A percentile compares a stretch with the other conserved stretches of the same genome.
These are phyloP conservation scores for Charaxes varanes DNA, from an alignment of 1,140 invertebrate genomes.

Conservation along the genomic window DNA sequence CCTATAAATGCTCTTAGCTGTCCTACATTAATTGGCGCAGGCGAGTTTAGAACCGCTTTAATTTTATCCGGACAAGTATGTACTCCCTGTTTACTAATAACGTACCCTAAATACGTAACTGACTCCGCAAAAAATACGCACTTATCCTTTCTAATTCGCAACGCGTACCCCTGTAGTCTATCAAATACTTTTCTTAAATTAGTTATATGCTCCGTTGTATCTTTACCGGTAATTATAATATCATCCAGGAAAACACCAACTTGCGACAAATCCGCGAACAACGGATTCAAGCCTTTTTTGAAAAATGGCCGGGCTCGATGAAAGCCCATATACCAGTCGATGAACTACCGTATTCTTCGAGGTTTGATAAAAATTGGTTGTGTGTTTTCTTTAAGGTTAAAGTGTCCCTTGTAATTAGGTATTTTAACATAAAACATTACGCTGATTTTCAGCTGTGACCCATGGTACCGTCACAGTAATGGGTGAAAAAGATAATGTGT, in stretches of 20 bases:
- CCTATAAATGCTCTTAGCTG: slow-evolving; percentile 3
- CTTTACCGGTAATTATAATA: slow-evolving; percentile 21
- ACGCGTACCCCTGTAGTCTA: slow-evolving; percentile 2
- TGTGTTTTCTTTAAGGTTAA: too few relatives aligned
- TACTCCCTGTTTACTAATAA: slow-evolving; percentile 3
- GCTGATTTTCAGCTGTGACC: too few relatives aligned
- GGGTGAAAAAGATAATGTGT: too few relatives aligned
- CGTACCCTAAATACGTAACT: slow-evolving; percentile 6
- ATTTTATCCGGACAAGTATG: slow-evolving; percentile 1
- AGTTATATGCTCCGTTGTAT: slow-evolving; percentile 1
- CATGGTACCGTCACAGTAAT: too few relatives aligned
- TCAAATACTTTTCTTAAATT: slow-evolving; percentile 5
- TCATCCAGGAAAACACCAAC: slow-evolving; percentile 32
- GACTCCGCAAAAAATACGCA: slow-evolving; percentile 8
- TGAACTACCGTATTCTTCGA: too few relatives aligned
- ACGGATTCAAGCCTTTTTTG: slow-evolving; percentile 17
- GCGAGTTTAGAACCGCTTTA: slow-evolving; percentile 3
- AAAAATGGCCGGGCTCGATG: slow-evolving; percentile 31
- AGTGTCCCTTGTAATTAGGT: too few relatives aligned
- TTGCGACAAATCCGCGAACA: slow-evolving; percentile 21
- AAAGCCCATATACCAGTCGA: slow-evolving; percentile 27
- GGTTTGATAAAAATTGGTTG: too few relatives aligned
- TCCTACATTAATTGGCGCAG: slow-evolving; percentile 1
- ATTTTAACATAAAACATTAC: too few relatives aligned
- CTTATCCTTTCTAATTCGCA: slow-evolving; percentile 6